A percentile compares a stretch with the other conserved stretches of the same genome.
phyloP scores from a whole-genome alignment of 1,140 invertebrate genomes.

The Bombus pascuorum region DNA sequence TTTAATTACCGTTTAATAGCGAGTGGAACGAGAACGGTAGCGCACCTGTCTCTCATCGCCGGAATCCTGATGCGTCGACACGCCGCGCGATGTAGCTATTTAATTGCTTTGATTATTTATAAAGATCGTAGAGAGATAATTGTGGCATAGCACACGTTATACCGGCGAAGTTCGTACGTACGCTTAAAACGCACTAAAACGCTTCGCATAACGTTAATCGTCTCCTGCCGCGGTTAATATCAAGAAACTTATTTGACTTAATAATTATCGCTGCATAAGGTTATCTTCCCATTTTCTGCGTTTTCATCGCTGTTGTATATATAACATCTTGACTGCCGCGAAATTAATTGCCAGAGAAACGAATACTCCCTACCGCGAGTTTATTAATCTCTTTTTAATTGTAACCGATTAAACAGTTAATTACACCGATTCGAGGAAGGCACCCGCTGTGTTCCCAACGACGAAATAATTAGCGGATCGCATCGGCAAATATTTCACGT shows the following conservation, averaged over 20 bases:
- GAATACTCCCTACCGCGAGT: too few relatives aligned
- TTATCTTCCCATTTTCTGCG: background rate
- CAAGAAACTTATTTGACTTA: background rate
- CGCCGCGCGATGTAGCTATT: conserved; percentile 36
- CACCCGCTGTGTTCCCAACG: background rate
- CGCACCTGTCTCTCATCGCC: conserved; percentile 54
- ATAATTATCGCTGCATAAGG: background rate
- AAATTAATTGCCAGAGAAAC: background rate
- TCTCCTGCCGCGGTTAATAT: background rate
- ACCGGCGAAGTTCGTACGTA: conserved; percentile 4
- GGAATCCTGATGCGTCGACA: conserved; percentile 58
- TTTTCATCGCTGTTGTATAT: background rate
- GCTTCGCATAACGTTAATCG: background rate
- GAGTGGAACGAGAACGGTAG: conserved; percentile 33
- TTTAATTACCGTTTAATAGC: conserved; percentile 70
- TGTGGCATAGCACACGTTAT: conserved; percentile 1
- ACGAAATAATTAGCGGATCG: background rate
- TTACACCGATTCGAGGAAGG: background rate
- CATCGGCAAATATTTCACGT: background rate
- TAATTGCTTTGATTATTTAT: conserved; percentile 65
- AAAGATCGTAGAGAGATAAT: conserved; percentile 55
- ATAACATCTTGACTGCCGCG: background rate
- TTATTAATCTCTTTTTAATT: background rate
- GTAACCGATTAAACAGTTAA: conserved; percentile 4
- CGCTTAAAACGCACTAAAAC: conserved; percentile 6